phyloP scores from a whole-genome alignment of 1,140 invertebrate species.

The Zaprionus capensis region DNA sequence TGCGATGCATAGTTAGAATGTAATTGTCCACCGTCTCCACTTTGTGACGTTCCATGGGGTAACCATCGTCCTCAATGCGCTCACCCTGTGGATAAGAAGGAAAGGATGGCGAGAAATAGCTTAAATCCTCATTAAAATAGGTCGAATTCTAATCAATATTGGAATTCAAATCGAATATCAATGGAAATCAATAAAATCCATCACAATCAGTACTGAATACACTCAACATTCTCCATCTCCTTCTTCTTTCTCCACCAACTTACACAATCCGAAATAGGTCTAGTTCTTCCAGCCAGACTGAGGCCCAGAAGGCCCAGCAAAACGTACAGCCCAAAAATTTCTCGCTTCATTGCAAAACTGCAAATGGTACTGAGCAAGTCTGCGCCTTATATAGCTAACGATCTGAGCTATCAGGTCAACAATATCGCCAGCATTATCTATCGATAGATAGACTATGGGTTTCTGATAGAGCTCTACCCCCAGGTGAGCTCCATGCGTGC shows the following conservation, averaged over 20 bases:
- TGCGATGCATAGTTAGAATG: slow-evolving; percentile 76
- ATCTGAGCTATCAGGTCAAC: slow-evolving; percentile 16
- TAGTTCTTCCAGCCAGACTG: slow-evolving; percentile 38
- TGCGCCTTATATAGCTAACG: slow-evolving; percentile 31
- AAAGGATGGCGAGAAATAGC: not conserved
- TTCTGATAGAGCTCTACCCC: slow-evolving; percentile 9
- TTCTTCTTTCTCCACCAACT: slow-evolving; percentile 12
- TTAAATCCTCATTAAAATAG: not conserved
- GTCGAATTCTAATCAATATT: not conserved
- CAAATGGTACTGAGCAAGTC: not conserved
- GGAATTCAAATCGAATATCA: too few relatives aligned
- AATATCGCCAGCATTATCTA: slow-evolving; percentile 33
- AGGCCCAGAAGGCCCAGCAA: slow-evolving; percentile 50
- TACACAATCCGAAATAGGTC: slow-evolving; percentile 74
- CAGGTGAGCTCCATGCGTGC: slow-evolving; percentile 15
- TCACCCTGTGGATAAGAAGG: slow-evolving; percentile 48
- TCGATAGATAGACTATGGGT: slow-evolving; percentile 10
- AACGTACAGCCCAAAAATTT: slow-evolving; percentile 21
- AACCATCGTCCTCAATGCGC: slow-evolving; percentile 68
- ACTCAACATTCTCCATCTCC: too few relatives aligned
- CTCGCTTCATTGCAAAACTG: slow-evolving; percentile 30
- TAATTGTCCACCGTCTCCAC: slow-evolving; percentile 69
- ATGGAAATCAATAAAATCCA: not conserved
- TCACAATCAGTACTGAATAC: too few relatives aligned
- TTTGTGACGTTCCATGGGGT: slow-evolving; percentile 70